A percentile compares a stretch with the other conserved stretches of the same genome.
Conservation (phyloP, 2,113 vertebrate genomes). For the Tragelaphus strepsiceros region DNA sequence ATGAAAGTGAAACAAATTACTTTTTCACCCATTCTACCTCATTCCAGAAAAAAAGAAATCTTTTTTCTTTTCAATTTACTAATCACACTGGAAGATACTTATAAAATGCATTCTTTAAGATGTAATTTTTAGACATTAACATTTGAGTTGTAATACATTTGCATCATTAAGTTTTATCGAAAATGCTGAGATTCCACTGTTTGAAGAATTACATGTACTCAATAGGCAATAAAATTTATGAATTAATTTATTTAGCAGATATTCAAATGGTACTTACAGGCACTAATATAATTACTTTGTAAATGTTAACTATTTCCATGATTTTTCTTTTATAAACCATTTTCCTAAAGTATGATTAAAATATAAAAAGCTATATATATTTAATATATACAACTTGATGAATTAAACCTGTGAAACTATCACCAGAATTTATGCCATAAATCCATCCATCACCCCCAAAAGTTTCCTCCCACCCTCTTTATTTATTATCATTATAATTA, state of each 20-base stretch:
- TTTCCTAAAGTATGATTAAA: neutral
- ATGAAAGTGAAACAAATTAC: slow-evolving; percentile 22
- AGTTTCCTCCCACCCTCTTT: neutral
- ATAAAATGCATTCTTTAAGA: neutral
- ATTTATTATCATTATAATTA: neutral
- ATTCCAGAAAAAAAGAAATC: neutral
- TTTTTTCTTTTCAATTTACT: neutral
- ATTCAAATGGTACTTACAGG: neutral
- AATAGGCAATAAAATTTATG: neutral
- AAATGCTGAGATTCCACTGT: neutral
- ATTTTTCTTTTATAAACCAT: neutral
- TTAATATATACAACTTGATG: neutral
- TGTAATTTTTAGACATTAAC: neutral
- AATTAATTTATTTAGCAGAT: neutral
- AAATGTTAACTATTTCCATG: neutral
- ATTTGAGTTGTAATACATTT: neutral
- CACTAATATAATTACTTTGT: neutral
- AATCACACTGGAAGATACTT: neutral
- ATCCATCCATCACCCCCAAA: neutral
- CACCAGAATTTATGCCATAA: neutral
- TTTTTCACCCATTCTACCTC: neutral
- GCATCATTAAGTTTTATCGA: neutral
- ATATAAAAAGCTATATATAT: neutral
- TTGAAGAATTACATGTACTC: neutral
- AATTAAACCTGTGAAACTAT: neutral